Evolutionary conservation across 2,113 vertebrate species (phyloP), one percentile per base, ranked within the genome.

Genomic region (Holacanthus passer): DNA sequence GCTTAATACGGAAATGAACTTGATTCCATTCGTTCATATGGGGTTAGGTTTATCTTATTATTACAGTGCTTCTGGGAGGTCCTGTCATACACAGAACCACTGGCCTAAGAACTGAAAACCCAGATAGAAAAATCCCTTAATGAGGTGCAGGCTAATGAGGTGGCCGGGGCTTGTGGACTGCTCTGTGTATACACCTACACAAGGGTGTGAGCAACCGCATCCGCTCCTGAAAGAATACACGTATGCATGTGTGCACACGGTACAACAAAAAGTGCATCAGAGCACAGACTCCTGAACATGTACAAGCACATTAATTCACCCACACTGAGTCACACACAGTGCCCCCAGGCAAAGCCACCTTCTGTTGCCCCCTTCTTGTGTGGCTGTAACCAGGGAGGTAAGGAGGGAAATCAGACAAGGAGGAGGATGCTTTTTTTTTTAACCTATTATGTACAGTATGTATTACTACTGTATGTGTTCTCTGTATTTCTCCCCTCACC

Each of bases 121-220:
- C 11, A 24, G 50, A 82, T 70, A 85, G 74, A 45, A 75, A 84
- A 73, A 73, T 72, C 29, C 48, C 29, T 71, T 82, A 84, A 88
- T 88, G 87, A 89, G 85, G 83, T 65, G 79, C 55, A 76, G 6
- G 79, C 81, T 88, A 88, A 88, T 74, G 79, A 91, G 60, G 27
- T 50, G 63, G 62, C 69, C 60, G 11, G 4, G 35, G 65, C 77
- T 84, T 35, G 13, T 35, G 56, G 24, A 41, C 47, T 55, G 39
- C 74, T 78, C 32, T 39, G 67, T 39, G 16, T 48, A 22, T 37
- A 56, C 62, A 87, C 59, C 74, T 79, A 63, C 72, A 43, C 75
- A 10, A 3, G 58, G 50, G 59, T 84, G 69, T 31, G 31, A 66
- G 47, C 32, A 27, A 19, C 6, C 64, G 32, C 62, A 73, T 11